Base-by-base conservation (phyloP, 1,140 invertebrate species). In the Penaeus indicus region DNA sequence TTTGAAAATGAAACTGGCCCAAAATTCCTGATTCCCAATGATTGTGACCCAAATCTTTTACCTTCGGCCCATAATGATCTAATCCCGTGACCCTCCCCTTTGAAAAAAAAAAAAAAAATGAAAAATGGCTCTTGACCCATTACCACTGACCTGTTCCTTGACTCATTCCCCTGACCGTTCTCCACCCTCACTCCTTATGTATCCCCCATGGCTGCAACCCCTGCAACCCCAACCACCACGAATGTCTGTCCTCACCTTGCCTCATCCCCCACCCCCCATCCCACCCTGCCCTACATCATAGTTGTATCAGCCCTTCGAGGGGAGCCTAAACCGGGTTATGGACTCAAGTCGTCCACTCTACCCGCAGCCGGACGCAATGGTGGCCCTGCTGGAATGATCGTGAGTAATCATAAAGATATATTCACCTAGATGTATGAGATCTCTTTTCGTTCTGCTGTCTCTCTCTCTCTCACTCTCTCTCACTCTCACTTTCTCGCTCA, bases 311-410 rank as follows among this genome's bases (percentile, higher is more conserved):
- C 94, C 93, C 92, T 93, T 69, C 92, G 92, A 77, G 91, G 91
- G 54, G 94, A 95, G 91, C 95, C 96, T 91, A 95, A 95, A 92
- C 95, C 96, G 91, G 96, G 95, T 92, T 96, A 96, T 93, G 95
- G 95, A 92, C 94, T 96, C 92, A 96, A 95, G 93, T 95, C 95
- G 90, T 94, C 95, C 90, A 96, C 96, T 88, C 94, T 96, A 93
- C 96, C 96, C 90, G 94, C 94, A 90, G 90, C 91, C 54, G 91
- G 90, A 72, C 91, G 93, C 85, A 93, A 93, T 90, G 92, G 92
- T 64, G 92, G 92, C 83, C 91, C 92, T 67, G 91, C 92, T 87
- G 92, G 92, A 79, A 92, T 92, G 90, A 91, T 92, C 90, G 93
- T 93, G 91, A 92, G 91, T 93, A 91, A 72, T 27, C 82, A 27